Base-by-base conservation (phyloP, 2,797 vertebrate genomes). In the Sciurus vulgaris region DNA sequence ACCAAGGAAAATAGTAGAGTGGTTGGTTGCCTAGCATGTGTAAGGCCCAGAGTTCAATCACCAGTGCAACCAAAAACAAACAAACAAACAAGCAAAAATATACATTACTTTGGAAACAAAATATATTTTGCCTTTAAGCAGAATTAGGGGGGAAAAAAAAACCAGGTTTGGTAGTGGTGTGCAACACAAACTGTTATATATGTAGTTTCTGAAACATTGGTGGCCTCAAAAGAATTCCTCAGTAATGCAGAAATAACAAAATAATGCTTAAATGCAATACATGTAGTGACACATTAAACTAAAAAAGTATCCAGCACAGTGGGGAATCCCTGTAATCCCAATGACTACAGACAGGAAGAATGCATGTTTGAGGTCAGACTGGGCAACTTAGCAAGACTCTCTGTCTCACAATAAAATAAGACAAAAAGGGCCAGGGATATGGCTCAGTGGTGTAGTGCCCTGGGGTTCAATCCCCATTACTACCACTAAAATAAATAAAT, bases 31-130 rank as follows among this genome's bases (percentile, higher is more conserved):
- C 54, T 56, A 22, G 54, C 54, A 56, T 8, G 54, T 22, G 20
- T 56, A 56, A 22, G 54, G 54, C 54, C 20, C 54, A 7, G 54
- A 2, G 20, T 56, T 56, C 54, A 56, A 56, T 56, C 20, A 56
- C 20, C 20, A 22, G 20, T 56, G 22, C 20, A 20, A 56, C 54
- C 54, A 56, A 56, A 56, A 56, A 38, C 38, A 38, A 56, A 56
- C 18, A 20, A 56, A 56, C 20, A 54, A 20, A 54, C 7, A 47
- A 44, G 44, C 44, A 4, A 47, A 54, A 56, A 49, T 61, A 94
- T 73, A 41, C 38, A 92, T 44, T 4, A 7, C 77, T 90, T 83
- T 65, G 59, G n/a, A 89, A 95, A 74, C 18, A 70, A 93, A 95
- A 83, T 35, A 49, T 13, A 9, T 28, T 96, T 84, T 87, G 59